Evolutionary conservation across 2,113 vertebrate genomes (phyloP).

Genomic region (Bubo bubo): DNA sequence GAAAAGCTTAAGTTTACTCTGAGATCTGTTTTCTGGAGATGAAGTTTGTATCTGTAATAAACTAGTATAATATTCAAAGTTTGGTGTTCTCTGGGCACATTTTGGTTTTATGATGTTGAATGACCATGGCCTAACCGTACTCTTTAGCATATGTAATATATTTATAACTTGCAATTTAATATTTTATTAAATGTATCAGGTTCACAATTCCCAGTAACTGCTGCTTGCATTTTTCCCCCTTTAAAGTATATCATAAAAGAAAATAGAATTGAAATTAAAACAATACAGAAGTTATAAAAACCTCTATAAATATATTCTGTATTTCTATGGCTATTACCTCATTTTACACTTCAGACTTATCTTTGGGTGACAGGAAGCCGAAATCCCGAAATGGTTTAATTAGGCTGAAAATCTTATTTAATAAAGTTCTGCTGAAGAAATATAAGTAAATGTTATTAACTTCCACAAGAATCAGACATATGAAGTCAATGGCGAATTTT

Average conservation of each 20-base stretch:
- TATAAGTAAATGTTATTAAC: background rate
- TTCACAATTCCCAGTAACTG: background rate
- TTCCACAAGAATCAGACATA: background rate
- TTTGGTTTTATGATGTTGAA: background rate
- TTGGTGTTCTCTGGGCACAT: background rate
- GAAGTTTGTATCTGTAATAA: background rate
- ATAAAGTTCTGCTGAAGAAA: slow-evolving; percentile 16
- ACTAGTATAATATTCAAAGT: accelerated
- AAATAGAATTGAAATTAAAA: slow-evolving; percentile 35
- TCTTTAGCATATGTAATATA: background rate
- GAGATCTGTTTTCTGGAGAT: background rate
- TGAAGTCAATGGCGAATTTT: background rate
- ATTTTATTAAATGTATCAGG: background rate
- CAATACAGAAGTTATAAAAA: background rate
- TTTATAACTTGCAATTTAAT: background rate
- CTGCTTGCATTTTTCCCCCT: background rate
- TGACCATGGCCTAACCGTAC: background rate
- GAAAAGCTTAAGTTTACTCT: background rate
- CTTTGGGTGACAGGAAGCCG: slow-evolving; percentile 29
- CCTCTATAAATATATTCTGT: background rate
- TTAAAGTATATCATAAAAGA: slow-evolving; percentile 9
- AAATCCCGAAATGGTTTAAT: slow-evolving; percentile 50
- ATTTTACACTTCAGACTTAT: slow-evolving; percentile 41
- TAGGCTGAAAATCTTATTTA: slow-evolving; percentile 50
- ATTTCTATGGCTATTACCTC: slow-evolving; percentile 25